Evolutionary conservation across 2,113 vertebrate genomes (phyloP), one percentile per base, ranked within the genome.

Genomic region (Callocephalon fimbriatum): DNA sequence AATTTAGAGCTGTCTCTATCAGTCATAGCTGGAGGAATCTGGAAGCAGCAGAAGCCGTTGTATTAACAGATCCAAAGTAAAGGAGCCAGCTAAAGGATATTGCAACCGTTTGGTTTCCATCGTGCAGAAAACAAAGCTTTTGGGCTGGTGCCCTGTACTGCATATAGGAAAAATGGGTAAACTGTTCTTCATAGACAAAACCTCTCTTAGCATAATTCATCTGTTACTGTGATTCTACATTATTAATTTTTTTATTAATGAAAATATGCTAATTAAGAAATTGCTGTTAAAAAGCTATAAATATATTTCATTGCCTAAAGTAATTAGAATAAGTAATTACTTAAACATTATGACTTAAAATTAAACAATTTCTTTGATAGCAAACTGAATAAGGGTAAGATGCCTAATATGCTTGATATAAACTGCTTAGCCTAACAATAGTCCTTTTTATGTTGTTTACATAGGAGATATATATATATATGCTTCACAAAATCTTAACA

Each of bases 201-300:
- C n/a, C 40, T 92, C 54, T 83, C 79, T 86, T 58, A 88, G 92
- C 98, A 98, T 98, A 98, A 98, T 98, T 99, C 93, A 97, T 98
- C 98, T 98, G 96, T 98, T 98, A 96, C 92, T 96, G 90, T 97
- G 32, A 76, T 97, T 97, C 95, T 99, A 98, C 99, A 99, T 99
- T 98, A 99, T 99, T 99, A 94, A 98, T 98, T 85, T 98, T 98
- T 98, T 98, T 97, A 98, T 99, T 99, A 99, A 99, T 99, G 98
- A 98, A 99, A 99, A 98, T 98, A 99, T 98, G 98, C 93, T 98
- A 99, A 99, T 99, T 98, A 98, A 97, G 96, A 97, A 98, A 97
- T 98, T 96, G 93, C 95, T 98, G 97, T 98, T 97, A 94, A 98
- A 99, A 98, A 98, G 85, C 96, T 98, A 98, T 97, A 98, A 98